Base-by-base conservation (phyloP, 1,140 invertebrate genomes). In the Charaxes varanes region DNA sequence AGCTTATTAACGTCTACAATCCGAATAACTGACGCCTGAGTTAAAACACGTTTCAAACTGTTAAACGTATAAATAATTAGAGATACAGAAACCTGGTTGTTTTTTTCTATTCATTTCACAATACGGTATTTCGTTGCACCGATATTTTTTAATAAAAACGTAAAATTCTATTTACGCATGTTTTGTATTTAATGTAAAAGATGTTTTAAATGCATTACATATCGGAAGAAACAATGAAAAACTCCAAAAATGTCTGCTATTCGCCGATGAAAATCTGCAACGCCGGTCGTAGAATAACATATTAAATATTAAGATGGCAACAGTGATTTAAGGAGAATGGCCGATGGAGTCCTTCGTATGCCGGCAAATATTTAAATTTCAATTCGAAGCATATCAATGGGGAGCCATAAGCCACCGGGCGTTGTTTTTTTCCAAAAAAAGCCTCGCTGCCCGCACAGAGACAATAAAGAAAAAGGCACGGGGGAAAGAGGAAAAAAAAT, bases 351-450 rank as follows among this genome's bases (percentile, higher is more conserved):
- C 59, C 62, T 53, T 62, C 65, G 69, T 64, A 57, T 61, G 62
- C 68, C 41, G 66, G 77, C 72, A 81, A 79, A 81, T 81, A 81
- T 82, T 81, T 82, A 79, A 82, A 82, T 81, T 81, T 81, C 73
- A 81, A 78, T 79, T 73, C 72, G 70, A 81, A 77, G 74, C 73
- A 82, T 82, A 82, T 82, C 77, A 82, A 82, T 82, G 77, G 72
- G 69, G 74, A 77, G 72, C 77, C 77, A 81, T 81, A 81, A 81
- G 77, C 73, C 77, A 78, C 73, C 74, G 68, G 62, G 53, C 58
- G 45, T 62, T 76, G 59, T 73, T 71, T 77, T 69, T 64, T 60
- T 49, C 45, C 50, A 37, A 46, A 60, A n/a, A n/a, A 69, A 61
- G 48, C 56, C 55, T 41, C 52, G 52, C 37, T 65, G 63, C 57